A percentile compares a stretch with the other conserved stretches of the same genome.
Conservation (phyloP, 92 coral and sea anemone species). For the Palythoa grandiflora region DNA sequence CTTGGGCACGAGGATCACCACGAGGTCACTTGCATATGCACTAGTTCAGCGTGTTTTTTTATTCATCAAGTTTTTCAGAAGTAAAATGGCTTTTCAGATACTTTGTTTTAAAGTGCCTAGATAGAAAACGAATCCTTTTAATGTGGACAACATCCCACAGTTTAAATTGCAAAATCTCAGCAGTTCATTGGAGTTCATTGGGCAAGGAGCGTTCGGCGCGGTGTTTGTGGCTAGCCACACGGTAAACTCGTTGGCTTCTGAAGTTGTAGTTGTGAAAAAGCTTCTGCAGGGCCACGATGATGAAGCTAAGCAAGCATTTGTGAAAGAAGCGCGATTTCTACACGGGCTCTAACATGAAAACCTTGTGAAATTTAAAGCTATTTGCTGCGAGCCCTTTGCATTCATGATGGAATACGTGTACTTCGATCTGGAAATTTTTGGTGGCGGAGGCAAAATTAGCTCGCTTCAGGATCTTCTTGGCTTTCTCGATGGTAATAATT, state of each 20-base stretch:
- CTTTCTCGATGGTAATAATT: conserved; percentile 12
- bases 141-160: conserved; percentile 30
- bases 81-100: conserved; percentile 19
- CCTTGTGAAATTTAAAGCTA: conserved; percentile 52
- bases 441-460: conserved; percentile 51
- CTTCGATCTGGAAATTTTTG: conserved; percentile 50
- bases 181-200: conserved; percentile 27
- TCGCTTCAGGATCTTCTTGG: conserved; percentile 16
- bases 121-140: not conserved
- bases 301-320: conserved; percentile 11
- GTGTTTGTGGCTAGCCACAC: conserved; percentile 25
- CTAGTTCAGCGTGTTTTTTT: not conserved
- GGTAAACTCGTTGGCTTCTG: not conserved
- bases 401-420: conserved; percentile 59
- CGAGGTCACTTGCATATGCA: not conserved
- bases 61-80: conserved; percentile 5
- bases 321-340: conserved; percentile 40
- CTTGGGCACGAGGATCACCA: conserved; percentile 7
- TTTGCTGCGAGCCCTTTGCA: conserved; percentile 55
- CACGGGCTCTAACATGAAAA: conserved; percentile 42
- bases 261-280: conserved; percentile 38
- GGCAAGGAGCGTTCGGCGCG: conserved; percentile 33
- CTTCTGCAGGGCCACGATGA: conserved; percentile 16
- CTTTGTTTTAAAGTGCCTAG: not conserved
- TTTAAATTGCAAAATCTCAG: conserved; percentile 23